Percentiles rank a stretch among this genome's conserved stretches.
Evolutionary conservation across 2,888 invertebrate species (phyloP).

Genomic region (Macrosoma leucophasiata): DNA sequence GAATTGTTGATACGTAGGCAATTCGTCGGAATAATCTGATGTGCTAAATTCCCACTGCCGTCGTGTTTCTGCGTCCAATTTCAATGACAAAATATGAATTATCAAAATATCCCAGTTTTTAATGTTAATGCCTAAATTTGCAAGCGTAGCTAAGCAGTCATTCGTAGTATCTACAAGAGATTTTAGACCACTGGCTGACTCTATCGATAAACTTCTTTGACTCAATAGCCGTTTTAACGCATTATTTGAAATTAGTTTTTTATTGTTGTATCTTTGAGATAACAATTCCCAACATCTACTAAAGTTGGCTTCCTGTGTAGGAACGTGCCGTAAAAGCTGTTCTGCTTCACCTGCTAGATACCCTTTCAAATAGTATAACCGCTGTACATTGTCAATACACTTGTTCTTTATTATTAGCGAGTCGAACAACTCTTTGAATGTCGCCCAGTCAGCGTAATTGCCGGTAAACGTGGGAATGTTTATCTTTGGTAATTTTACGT

Average conservation of each 20-base stretch:
- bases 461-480: conserved; percentile 16
- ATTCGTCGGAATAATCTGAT: conserved; percentile 13
- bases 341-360: conserved; percentile 14
- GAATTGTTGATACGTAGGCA: conserved; percentile 24
- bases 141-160: conserved; percentile 22
- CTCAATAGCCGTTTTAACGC: conserved; percentile 19
- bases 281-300: conserved; percentile 21
- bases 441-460: conserved; percentile 17
- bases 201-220: conserved; percentile 8
- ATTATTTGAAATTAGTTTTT: conserved; percentile 19
- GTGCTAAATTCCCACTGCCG: conserved; percentile 24
- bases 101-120: conserved; percentile 25
- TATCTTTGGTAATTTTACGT: conserved; percentile 16
- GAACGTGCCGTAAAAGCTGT: conserved; percentile 10
- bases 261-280: conserved; percentile 23
- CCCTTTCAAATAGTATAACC: conserved; percentile 17
- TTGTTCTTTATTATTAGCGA: conserved; percentile 14
- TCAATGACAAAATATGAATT: conserved; percentile 17
- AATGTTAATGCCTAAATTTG: conserved; percentile 17
- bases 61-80: conserved; percentile 21
- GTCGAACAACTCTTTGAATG: conserved; percentile 17
- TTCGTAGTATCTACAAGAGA: conserved; percentile 19
- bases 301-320: conserved; percentile 21
- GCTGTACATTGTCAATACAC: conserved; percentile 15
- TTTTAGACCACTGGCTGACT: no score